Percentiles rank a stretch among this genome's conserved stretches.
Conservation (phyloP, 2,797 vertebrate genomes). For the Pangasius sanitwongsei region DNA sequence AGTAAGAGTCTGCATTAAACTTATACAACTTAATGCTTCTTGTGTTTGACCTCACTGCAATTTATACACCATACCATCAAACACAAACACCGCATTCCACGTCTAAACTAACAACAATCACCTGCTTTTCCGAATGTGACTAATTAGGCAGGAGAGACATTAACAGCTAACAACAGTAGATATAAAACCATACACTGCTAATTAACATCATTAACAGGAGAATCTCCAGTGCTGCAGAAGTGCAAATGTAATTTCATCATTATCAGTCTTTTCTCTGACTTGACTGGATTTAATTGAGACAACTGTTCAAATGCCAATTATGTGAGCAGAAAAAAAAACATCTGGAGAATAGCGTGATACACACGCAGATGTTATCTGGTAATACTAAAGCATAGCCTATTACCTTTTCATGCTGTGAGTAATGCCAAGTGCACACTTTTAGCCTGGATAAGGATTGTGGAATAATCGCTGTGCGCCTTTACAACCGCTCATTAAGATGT, state of each 20-base stretch:
- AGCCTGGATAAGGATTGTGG: background rate
- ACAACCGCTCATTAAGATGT: background rate
- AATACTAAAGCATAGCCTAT: background rate
- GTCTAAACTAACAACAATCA: background rate
- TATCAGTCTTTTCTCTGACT: background rate
- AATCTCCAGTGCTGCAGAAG: constrained; percentile 12
- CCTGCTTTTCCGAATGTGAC: constrained; percentile 10
- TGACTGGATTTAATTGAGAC: background rate
- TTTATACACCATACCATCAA: background rate
- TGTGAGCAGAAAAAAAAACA: background rate
- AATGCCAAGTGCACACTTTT: background rate
- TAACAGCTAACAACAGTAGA: constrained; percentile 15
- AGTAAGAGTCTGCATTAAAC: background rate
- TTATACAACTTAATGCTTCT: background rate
- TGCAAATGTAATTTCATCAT: constrained; percentile 10
- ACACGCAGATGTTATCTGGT: background rate
- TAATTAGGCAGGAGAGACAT: constrained; percentile 3
- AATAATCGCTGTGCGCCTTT: background rate
- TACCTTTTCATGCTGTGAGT: background rate
- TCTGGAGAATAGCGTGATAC: background rate
- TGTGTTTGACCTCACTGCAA: background rate
- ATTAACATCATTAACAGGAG: constrained; percentile 34
- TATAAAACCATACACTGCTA: constrained; percentile 20
- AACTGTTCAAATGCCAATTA: constrained; percentile 4
- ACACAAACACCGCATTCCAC: background rate